A percentile compares a stretch with the other conserved stretches of the same genome.
Evolutionary conservation across 2,113 vertebrate species (phyloP).

Genomic region (Phodopus roborovskii): DNA sequence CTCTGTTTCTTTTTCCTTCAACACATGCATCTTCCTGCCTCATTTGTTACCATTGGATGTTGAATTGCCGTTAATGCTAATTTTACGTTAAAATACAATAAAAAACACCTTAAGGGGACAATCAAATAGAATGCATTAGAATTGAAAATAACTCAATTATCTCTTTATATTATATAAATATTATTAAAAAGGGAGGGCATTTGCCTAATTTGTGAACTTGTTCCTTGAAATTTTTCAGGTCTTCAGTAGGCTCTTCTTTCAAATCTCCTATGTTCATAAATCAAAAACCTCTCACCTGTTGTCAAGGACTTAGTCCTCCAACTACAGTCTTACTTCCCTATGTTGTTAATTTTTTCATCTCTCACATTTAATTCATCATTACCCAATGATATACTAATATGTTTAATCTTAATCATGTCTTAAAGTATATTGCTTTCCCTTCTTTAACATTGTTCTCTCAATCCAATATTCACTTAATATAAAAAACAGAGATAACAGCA

Average conservation of each 20-base stretch:
- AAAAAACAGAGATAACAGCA: neutral
- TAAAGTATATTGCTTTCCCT: neutral
- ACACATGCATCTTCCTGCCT: neutral
- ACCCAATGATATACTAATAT: neutral
- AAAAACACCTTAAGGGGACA: neutral
- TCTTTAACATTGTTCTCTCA: neutral
- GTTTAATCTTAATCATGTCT: neutral
- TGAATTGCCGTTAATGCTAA: neutral
- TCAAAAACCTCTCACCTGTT: neutral
- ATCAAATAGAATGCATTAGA: neutral
- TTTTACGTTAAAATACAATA: neutral
- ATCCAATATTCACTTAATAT: neutral
- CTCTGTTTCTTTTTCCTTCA: neutral
- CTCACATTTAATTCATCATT: slow-evolving; percentile 6
- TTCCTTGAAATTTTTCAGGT: fast-evolving
- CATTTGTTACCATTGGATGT: neutral
- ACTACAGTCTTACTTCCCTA: neutral
- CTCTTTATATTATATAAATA: neutral
- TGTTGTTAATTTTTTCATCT: neutral
- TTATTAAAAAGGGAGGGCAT: no score
- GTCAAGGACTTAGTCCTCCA: neutral
- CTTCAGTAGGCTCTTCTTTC: neutral
- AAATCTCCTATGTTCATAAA: neutral
- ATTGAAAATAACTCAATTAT: neutral
- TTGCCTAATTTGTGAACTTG: neutral